Base-by-base conservation (phyloP, 2,113 vertebrate species). In the Lagopus muta region DNA sequence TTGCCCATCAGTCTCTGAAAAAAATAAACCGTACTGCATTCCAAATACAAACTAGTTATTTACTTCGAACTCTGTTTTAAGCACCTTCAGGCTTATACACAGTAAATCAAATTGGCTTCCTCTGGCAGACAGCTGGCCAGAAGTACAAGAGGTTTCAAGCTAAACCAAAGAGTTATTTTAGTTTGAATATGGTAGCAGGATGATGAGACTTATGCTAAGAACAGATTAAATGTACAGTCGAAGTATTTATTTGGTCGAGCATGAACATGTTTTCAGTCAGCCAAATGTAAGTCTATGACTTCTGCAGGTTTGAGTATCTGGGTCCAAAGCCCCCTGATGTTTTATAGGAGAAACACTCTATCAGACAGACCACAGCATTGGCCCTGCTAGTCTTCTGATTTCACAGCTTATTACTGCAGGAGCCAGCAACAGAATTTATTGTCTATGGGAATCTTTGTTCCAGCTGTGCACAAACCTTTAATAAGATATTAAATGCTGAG, bases 11-110 rank as follows among this genome's bases (percentile, higher is more conserved):
- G 7, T 28, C 38, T 83, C 27, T 57, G 36, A 78, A 89, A 83
- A 85, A 88, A 83, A 77, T 24, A 79, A 54, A 61, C 65, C 74
- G 75, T 77, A 90, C 50, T 88, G 52, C 34, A 79, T 87, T 89
- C 43, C 76, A 89, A 84, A 84, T 65, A 78, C 24, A 67, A 93
- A 79, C 2, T 34, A 88, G 58, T 13, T 70, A 82, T 76, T 86
- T 75, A 75, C 71, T 80, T 94, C 13, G 48, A 93, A 24, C 22
- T 77, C 43, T 52, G 17, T 25, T 79, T 94, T 83, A 79, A 87
- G 58, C 36, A 77, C 40, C 27, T 90, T 74, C 62, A 80, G 61
- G 71, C 36, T 91, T 88, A 72, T 19, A 86, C 24, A 71, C 3
- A 1, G 17, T 43, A 88, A 79, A 84, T 79, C 62, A 86, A 91